Conservation (phyloP, 2,797 vertebrate species). For the Spheniscus humboldti region DNA sequence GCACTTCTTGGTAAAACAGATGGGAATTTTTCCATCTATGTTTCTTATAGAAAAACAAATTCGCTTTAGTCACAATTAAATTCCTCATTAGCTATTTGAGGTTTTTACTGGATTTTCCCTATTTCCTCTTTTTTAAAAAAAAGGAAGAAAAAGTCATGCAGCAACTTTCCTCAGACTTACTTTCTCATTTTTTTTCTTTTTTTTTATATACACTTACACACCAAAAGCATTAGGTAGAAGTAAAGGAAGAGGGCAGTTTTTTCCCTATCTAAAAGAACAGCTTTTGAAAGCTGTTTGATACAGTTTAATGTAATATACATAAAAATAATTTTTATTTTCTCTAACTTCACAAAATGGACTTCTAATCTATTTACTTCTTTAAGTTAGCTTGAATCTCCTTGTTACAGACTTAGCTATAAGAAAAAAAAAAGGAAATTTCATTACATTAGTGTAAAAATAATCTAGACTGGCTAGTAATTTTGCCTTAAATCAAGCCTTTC, state of each 20-base stretch:
- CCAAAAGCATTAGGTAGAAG: background rate
- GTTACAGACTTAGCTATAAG: background rate
- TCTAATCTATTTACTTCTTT: background rate
- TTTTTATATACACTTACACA: background rate
- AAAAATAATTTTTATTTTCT: background rate
- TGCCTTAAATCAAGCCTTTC: background rate
- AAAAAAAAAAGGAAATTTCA: background rate
- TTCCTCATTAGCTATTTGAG: background rate
- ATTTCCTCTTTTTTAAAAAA: background rate
- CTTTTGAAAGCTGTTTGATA: background rate
- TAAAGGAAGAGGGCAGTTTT: background rate
- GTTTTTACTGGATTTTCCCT: background rate
- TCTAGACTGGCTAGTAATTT: background rate
- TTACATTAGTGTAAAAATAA: constrained; percentile 4
- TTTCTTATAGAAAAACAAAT: background rate
- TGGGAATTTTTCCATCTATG: background rate
- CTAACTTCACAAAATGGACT: constrained; percentile 1
- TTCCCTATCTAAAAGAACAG: background rate
- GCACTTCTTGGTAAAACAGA: background rate
- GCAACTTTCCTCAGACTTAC: background rate
- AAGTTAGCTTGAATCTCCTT: background rate
- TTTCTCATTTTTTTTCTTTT: background rate
- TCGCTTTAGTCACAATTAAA: background rate
- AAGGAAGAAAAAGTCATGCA: background rate
- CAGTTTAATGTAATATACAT: background rate